A percentile compares a stretch with the other conserved stretches of the same genome.
phyloP scores from a whole-genome alignment of 2,888 invertebrate genomes.

The Falcaria lacertinaria region DNA sequence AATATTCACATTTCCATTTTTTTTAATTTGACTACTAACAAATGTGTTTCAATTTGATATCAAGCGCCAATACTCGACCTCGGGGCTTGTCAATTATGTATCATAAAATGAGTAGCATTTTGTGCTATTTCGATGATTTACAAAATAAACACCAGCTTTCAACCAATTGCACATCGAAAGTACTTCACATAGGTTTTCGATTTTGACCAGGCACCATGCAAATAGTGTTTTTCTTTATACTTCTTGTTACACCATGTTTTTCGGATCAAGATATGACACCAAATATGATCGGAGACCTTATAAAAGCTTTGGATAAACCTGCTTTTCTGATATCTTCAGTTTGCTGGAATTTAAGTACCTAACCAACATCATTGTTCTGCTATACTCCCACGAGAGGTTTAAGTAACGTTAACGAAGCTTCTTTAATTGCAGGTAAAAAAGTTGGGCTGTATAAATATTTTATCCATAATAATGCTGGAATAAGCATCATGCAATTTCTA shows the following conservation, averaged over 20 bases:
- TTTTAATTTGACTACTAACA: too few species aligned
- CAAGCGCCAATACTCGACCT: neutral
- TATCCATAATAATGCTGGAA: slow-evolving; percentile 25
- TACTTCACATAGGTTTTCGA: slow-evolving; percentile 4
- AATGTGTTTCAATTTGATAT: neutral
- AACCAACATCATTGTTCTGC: too few species aligned
- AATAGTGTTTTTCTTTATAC: neutral
- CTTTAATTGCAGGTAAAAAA: slow-evolving; percentile 41
- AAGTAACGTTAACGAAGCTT: slow-evolving; percentile 7
- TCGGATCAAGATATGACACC: slow-evolving; percentile 19
- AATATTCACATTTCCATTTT: too few species aligned
- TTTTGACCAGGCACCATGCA: slow-evolving; percentile 1
- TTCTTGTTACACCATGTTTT: neutral
- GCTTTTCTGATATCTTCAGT: slow-evolving; percentile 43
- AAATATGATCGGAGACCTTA: slow-evolving; percentile 42
- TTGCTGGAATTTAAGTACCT: slow-evolving; percentile 52
- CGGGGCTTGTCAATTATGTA: neutral
- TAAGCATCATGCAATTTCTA: slow-evolving; percentile 38
- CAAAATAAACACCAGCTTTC: neutral
- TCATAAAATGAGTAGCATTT: neutral
- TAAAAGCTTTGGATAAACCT: slow-evolving; percentile 41
- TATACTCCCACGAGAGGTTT: neutral
- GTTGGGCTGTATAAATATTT: slow-evolving; percentile 35
- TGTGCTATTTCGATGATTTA: neutral
- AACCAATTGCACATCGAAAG: neutral